phyloP scores from a whole-genome alignment of 2,888 invertebrate genomes.

The Epirrita christyi region DNA sequence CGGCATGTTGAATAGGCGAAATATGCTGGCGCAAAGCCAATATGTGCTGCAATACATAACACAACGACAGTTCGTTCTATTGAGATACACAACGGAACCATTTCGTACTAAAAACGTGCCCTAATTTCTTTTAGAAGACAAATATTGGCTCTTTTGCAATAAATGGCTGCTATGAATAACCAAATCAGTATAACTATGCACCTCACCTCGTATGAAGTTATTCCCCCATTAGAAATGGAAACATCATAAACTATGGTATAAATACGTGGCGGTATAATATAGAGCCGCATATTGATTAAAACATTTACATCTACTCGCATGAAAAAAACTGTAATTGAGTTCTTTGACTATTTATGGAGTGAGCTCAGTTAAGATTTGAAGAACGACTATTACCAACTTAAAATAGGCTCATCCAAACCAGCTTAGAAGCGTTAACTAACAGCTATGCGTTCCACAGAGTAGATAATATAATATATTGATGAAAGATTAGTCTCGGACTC shows the following conservation, averaged over 20 bases:
- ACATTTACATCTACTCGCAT: not conserved
- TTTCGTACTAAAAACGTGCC: slow-evolving; percentile 33
- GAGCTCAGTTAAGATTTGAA: slow-evolving; percentile 32
- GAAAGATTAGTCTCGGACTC: slow-evolving; percentile 16
- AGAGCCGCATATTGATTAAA: not conserved
- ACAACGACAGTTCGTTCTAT: slow-evolving; percentile 56
- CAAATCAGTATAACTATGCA: not conserved
- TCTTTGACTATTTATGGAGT: slow-evolving; percentile 33
- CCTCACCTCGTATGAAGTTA: too few species aligned
- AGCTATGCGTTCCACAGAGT: slow-evolving; percentile 19
- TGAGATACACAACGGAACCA: slow-evolving; percentile 50
- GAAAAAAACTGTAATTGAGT: slow-evolving; percentile 24
- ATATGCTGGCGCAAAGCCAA: slow-evolving; percentile 72
- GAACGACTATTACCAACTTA: slow-evolving; percentile 30
- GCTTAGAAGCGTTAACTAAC: slow-evolving; percentile 43
- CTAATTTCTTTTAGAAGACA: slow-evolving; percentile 22
- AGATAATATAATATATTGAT: slow-evolving; percentile 20
- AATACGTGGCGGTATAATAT: too few species aligned
- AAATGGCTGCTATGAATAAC: not conserved
- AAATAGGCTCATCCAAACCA: slow-evolving; percentile 45
- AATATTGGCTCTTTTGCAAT: slow-evolving; percentile 11
- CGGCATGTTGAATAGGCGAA: slow-evolving; percentile 54
- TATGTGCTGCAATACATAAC: slow-evolving; percentile 56
- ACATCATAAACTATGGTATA: not conserved
- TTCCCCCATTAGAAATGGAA: not conserved